These are phyloP conservation scores for Heterodera carotae DNA, from an alignment of 1,140 invertebrate species.

Conservation along the genomic window DNA sequence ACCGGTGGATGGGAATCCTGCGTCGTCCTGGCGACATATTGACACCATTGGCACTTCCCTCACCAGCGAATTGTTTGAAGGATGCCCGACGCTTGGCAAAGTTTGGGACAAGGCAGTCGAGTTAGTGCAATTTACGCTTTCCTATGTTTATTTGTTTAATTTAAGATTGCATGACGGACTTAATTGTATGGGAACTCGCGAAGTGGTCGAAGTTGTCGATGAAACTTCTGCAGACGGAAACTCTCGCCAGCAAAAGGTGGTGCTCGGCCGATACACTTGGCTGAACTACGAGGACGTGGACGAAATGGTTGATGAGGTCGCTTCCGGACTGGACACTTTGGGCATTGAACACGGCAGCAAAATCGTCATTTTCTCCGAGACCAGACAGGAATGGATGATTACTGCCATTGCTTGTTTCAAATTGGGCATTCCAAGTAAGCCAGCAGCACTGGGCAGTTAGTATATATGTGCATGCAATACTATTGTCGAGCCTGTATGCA, in stretches of 20 bases:
- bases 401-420: slow-evolving; percentile 89
- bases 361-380: slow-evolving; percentile 93
- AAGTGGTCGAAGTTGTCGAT: slow-evolving; percentile 87
- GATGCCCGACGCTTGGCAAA: slow-evolving; percentile 83
- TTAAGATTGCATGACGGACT: slow-evolving; percentile 77
- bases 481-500: no score
- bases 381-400: slow-evolving; percentile 93
- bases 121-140: slow-evolving; percentile 23
- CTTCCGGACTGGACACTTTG: slow-evolving; percentile 71
- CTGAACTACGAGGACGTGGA: slow-evolving; percentile 81
- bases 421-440: slow-evolving; percentile 79
- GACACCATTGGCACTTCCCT: slow-evolving; percentile 74
- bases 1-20: slow-evolving; percentile 69
- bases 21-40: slow-evolving; percentile 76
- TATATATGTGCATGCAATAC: no score
- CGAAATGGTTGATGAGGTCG: slow-evolving; percentile 32
- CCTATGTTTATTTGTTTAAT: slow-evolving; percentile 51
- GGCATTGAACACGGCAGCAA: slow-evolving; percentile 74
- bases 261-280: slow-evolving; percentile 85
- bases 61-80: slow-evolving; percentile 66
- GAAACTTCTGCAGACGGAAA: slow-evolving; percentile 88
- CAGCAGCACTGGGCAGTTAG: no score
- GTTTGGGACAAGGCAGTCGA: slow-evolving; percentile 73
- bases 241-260: slow-evolving; percentile 92
- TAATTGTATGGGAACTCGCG: slow-evolving; percentile 83